Percentiles rank a stretch among this genome's conserved stretches.
These are phyloP conservation scores for Peromyscus leucopus DNA, from an alignment of 2,113 vertebrate genomes.

Conservation along the genomic window DNA sequence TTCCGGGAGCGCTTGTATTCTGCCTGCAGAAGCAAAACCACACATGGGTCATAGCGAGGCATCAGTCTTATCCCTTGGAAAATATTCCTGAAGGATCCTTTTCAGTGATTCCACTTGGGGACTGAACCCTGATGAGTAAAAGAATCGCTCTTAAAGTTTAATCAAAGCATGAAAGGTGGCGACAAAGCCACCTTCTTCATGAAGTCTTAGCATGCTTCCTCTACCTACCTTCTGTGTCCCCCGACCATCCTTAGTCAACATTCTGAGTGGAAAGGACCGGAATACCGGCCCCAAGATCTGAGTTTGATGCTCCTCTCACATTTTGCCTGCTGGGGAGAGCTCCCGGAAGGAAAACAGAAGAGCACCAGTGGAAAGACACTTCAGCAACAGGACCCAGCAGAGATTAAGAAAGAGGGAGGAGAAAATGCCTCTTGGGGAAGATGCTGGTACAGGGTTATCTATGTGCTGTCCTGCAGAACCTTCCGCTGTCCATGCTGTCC, in stretches of 20 bases:
- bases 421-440: not conserved
- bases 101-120: not conserved
- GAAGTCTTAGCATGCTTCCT: not conserved
- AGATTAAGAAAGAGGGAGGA: not conserved
- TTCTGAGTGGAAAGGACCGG: accelerated
- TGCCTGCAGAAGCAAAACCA: not conserved
- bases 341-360: not conserved
- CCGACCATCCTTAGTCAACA: too few species aligned
- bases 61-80: not conserved
- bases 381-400: not conserved
- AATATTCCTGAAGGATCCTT: not conserved
- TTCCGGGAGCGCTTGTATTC: not conserved
- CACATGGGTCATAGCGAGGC: not conserved
- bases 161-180: not conserved
- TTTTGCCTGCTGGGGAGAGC: not conserved
- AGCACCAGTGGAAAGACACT: not conserved
- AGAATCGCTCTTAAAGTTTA: not conserved
- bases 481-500: not conserved
- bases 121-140: not conserved
- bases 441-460: not conserved
- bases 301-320: not conserved
- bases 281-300: accelerated
- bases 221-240: not conserved
- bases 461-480: not conserved
- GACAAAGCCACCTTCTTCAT: not conserved